phyloP scores from a whole-genome alignment of 2,113 vertebrate genomes.

The Trachemys scripta region DNA sequence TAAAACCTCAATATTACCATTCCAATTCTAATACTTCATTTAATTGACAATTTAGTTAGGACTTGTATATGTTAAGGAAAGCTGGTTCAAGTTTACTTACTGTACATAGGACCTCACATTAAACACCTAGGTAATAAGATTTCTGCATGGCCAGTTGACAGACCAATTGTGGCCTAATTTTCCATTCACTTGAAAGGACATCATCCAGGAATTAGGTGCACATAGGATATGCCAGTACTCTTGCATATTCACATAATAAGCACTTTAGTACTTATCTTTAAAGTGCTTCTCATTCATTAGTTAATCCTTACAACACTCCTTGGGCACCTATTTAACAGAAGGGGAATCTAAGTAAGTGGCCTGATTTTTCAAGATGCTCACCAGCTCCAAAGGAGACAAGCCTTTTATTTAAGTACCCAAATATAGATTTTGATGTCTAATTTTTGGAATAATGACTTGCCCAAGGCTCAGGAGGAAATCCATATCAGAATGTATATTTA shows the following conservation, averaged over 20 bases:
- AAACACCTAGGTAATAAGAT: background rate
- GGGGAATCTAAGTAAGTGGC: background rate
- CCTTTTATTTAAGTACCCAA: background rate
- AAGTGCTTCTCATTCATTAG: background rate
- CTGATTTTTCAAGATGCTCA: background rate
- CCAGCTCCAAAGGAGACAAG: background rate
- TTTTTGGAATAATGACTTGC: background rate
- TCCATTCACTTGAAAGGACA: background rate
- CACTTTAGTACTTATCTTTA: background rate
- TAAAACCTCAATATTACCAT: background rate
- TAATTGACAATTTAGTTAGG: background rate
- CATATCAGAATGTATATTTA: background rate
- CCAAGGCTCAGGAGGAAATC: background rate
- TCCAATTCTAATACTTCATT: background rate
- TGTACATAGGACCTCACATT: background rate
- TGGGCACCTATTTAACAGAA: conserved; percentile 9
- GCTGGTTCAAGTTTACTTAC: background rate
- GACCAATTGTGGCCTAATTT: background rate
- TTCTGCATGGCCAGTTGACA: background rate
- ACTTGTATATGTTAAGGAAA: background rate
- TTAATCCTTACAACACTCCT: background rate
- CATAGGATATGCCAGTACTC: background rate
- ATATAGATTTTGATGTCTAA: background rate
- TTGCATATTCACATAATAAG: background rate
- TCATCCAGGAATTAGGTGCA: background rate